Conservation (phyloP, 2,888 invertebrate species). For the Terebella lapidaria region DNA sequence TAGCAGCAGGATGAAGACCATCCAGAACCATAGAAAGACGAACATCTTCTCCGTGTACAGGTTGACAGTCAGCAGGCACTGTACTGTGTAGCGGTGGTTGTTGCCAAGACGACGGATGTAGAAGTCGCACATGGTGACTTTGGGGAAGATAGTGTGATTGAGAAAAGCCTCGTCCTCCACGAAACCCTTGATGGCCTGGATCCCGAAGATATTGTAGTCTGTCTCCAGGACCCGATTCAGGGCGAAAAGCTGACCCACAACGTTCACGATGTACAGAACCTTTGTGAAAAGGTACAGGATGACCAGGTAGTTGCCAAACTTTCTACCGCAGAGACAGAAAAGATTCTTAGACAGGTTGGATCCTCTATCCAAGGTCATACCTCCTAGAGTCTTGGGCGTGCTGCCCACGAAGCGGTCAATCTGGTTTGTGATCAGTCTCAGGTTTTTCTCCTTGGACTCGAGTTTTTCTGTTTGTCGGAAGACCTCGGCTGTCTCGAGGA, state of each 20-base stretch:
- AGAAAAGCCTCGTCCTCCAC: background rate
- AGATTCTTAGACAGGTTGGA: background rate
- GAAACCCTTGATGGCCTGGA: constrained; percentile 2
- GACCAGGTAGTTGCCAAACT: constrained; percentile 11
- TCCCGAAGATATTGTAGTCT: constrained; percentile 4
- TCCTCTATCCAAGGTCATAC: background rate
- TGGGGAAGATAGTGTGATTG: constrained; percentile 8
- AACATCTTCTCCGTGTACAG: constrained; percentile 24
- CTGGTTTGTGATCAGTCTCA: constrained; percentile 18
- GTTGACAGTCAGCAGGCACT: constrained; percentile 37
- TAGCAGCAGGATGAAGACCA: constrained; percentile 37
- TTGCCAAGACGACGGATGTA: constrained; percentile 36
- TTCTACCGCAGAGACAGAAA: background rate
- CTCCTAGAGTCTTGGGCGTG: background rate
- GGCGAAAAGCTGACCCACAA: constrained; percentile 9
- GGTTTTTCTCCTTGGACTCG: background rate
- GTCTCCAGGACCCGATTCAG: constrained; percentile 6
- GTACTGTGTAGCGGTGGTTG: constrained; percentile 36
- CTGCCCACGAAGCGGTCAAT: constrained; percentile 16
- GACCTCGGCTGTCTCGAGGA: constrained; percentile 14
- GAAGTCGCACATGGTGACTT: constrained; percentile 12
- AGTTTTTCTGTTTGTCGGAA: constrained; percentile 11
- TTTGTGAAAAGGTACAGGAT: constrained; percentile 8
- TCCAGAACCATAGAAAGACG: constrained; percentile 32
- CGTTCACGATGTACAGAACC: constrained; percentile 8